Conservation (phyloP, 2,113 vertebrate species). For the Engystomops pustulosus region DNA sequence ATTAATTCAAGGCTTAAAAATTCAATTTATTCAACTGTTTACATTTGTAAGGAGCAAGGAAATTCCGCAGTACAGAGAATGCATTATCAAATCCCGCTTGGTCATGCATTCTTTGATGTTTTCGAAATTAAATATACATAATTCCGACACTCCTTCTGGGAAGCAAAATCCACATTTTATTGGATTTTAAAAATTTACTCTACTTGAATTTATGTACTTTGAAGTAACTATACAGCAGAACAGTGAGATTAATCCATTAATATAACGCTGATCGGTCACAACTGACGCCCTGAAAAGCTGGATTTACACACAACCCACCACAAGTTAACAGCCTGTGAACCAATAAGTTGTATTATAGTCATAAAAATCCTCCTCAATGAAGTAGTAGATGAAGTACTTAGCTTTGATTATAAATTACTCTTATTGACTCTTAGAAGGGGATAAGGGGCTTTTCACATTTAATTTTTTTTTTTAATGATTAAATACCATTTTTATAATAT, state of each 20-base stretch:
- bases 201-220: neutral
- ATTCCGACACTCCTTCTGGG: neutral
- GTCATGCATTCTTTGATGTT: neutral
- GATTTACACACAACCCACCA: too few species aligned
- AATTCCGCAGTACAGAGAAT: neutral
- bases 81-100: neutral
- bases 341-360: too few species aligned
- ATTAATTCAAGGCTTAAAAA: neutral
- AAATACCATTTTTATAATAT: too few species aligned
- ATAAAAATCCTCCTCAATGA: too few species aligned
- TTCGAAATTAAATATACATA: slow-evolving; percentile 6
- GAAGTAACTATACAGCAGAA: neutral
- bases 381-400: too few species aligned
- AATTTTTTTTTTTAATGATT: too few species aligned
- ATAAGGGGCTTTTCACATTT: too few species aligned
- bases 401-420: too few species aligned
- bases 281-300: too few species aligned
- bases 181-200: neutral
- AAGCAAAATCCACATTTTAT: neutral
- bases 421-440: too few species aligned
- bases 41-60: neutral
- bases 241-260: neutral
- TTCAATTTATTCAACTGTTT: neutral
- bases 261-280: too few species aligned
- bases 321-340: too few species aligned